Conservation (phyloP, 1,140 invertebrate genomes). For the Bombus haemorrhoidalis region DNA sequence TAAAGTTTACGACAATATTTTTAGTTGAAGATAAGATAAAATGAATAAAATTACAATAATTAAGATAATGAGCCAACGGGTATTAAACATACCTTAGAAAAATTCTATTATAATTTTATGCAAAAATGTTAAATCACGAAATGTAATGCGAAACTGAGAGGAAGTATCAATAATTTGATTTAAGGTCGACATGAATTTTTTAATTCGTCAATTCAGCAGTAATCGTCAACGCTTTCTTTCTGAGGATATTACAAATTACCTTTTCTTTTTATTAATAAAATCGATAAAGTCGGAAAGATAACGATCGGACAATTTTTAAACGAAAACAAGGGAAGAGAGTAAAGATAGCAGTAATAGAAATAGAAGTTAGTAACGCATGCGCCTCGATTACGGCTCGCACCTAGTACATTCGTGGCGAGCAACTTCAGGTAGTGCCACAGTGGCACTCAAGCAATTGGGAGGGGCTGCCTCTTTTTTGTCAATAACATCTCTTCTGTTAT, state of each 20-base stretch:
- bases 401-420: not conserved
- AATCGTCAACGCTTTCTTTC: not conserved
- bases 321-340: not conserved
- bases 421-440: slow-evolving; percentile 63
- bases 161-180: not conserved
- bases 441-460: slow-evolving; percentile 55
- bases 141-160: not conserved
- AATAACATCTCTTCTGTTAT: slow-evolving; percentile 2
- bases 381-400: slow-evolving; percentile 7
- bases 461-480: not conserved
- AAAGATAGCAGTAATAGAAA: not conserved
- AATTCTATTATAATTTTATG: not conserved
- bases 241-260: not conserved
- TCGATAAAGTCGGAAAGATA: not conserved
- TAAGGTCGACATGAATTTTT: not conserved
- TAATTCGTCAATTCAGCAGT: not conserved
- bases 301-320: not conserved
- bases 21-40: not conserved
- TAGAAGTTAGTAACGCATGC: slow-evolving; percentile 63
- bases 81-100: not conserved
- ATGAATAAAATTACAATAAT: not conserved
- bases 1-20: not conserved
- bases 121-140: not conserved
- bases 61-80: not conserved
- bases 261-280: not conserved